Evolutionary conservation across 2,797 vertebrate genomes (phyloP).

Genomic region (Fratercula arctica): DNA sequence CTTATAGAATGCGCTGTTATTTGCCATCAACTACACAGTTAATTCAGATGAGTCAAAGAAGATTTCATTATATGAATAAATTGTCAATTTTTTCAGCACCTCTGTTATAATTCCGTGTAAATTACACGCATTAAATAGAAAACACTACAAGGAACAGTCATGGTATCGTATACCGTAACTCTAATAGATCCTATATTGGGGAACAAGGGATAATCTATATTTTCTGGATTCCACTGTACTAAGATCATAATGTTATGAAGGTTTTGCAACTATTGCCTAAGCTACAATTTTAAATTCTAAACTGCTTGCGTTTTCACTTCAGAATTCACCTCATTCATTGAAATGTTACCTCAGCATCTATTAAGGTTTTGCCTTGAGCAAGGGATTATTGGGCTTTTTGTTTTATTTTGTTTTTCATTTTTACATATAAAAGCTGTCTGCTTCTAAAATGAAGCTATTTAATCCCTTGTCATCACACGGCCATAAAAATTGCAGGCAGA

Average conservation of each 20-base stretch:
- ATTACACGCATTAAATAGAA: slow-evolving; percentile 36
- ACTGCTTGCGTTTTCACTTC: slow-evolving; percentile 37
- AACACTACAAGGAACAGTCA: not conserved
- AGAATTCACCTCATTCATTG: slow-evolving; percentile 45
- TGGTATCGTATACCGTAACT: not conserved
- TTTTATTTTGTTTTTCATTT: slow-evolving; percentile 63
- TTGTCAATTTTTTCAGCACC: not conserved
- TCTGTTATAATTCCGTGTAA: not conserved
- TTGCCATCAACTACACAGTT: not conserved
- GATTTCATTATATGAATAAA: slow-evolving; percentile 19
- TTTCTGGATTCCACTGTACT: slow-evolving; percentile 10
- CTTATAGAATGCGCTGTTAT: not conserved
- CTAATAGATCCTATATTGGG: not conserved
- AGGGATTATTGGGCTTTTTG: slow-evolving; percentile 56
- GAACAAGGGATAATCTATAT: not conserved
- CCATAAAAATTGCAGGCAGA: slow-evolving; percentile 80
- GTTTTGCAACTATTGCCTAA: slow-evolving; percentile 20
- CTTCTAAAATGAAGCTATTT: slow-evolving; percentile 77
- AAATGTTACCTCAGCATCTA: slow-evolving; percentile 57
- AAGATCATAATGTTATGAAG: slow-evolving; percentile 2
- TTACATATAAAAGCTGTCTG: slow-evolving; percentile 69
- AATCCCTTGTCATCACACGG: slow-evolving; percentile 77
- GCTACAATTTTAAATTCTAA: slow-evolving; percentile 39
- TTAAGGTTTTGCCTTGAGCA: slow-evolving; percentile 60
- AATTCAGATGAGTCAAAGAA: not conserved